Base-by-base conservation (phyloP, 1,140 invertebrate species). In the Acromyrmex echinatior region DNA sequence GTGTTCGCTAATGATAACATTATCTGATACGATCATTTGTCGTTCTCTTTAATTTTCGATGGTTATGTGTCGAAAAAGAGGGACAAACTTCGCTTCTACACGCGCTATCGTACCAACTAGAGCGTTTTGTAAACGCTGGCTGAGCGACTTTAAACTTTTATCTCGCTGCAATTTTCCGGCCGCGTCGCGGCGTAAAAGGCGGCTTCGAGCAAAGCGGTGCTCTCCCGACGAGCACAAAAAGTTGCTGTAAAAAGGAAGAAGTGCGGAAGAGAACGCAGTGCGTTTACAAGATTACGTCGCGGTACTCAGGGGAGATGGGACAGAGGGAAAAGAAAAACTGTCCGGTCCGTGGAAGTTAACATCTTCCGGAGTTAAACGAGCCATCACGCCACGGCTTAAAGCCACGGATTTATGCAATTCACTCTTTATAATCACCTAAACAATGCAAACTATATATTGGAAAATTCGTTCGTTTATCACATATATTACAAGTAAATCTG, bases 91-190 rank as follows among this genome's bases (percentile, higher is more conserved):
- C 25, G 6, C 80, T 31, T 73, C 18, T n/a, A 7, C 14, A 49
- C 39, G 80, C 70, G 80, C 70, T 84, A 84, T 84, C 80, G 80
- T 39, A 28, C 28, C 80, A 71, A 49, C 70, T 73, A 76, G 49
- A 51, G 70, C 80, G n/a, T 84, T 84, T 84, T 84, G 80, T 84
- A 84, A 84, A 84, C 80, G 80, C 28, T 28, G 80, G 56, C 70
- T 62, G 80, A 84, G 70, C 70, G 80, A 84, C 80, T 84, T 84
- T 84, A 84, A 84, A 84, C 80, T 84, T 84, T 84, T 84, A 84
- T 84, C 80, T 76, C 56, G 80, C 70, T 84, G 56, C 70, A 84
- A 74, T 84, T 84, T 84, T 84, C 80, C 80, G 80, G 80, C 70
- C 80, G 80, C 80, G 71, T 76, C 80, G 80, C 80, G 39, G 56